Base-by-base conservation (phyloP, 1,140 invertebrate genomes). In the Drosophila oshimai region DNA sequence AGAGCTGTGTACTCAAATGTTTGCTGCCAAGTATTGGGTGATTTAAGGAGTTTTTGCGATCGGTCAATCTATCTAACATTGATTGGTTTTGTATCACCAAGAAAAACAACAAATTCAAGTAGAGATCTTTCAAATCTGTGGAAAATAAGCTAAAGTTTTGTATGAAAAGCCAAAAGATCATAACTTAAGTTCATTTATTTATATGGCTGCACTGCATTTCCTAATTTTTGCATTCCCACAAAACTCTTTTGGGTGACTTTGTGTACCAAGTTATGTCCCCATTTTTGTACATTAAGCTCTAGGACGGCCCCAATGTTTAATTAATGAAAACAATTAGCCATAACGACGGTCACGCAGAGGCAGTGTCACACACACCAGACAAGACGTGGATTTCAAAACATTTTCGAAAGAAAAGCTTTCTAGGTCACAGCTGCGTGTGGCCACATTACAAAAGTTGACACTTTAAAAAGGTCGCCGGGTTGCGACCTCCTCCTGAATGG, bases 321-420 rank as follows among this genome's bases (percentile, higher is more conserved):
- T 84, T 84, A 84, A 79, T 86, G 70, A 62, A 60, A 65, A 71
- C 57, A 74, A 79, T 83, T 83, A 79, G 24, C 41, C 58, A 78
- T 60, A 74, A 74, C 69, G 72, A 64, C 69, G 81, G 81, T 80
- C 71, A 80, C 75, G 67, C 65, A 86, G 51, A 57, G 31, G 17
- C 73, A 62, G 68, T 51, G 55, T 47, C 58, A 55, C 7, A 45
- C 33, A 49, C 15, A 28, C 4, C 13, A 47, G 17, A 15, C 44
- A 46, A 37, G 26, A 17, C 15, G 10, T 22, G 7, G 13, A 17
- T 80, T 67, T 62, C 42, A 60, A 55, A 86, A 86, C 36, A 31
- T 75, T 73, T 86, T 75, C 71, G 61, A 84, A 84, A 84, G 80
- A 84, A 87, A 84, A 87, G 53, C 81, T 84, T 68, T 86, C 80